A percentile compares a stretch with the other conserved stretches of the same genome.
Conservation (phyloP, 2,113 vertebrate species). For the Pterocles orientalis region DNA sequence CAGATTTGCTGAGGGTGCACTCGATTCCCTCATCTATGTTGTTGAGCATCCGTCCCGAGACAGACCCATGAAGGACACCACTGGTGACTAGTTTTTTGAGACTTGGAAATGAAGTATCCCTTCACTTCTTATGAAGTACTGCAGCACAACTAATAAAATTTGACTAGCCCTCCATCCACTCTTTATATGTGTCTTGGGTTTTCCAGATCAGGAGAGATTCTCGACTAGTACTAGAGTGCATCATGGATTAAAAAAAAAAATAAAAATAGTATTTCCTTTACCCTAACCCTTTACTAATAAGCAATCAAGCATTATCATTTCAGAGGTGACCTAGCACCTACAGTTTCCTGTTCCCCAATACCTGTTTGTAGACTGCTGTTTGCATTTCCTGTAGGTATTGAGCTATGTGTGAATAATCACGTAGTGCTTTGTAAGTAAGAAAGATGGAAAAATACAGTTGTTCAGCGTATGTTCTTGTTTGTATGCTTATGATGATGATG, state of each 20-base stretch:
- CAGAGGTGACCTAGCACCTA: not conserved
- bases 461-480: not conserved
- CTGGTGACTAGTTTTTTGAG: not conserved
- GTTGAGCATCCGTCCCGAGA: too few species aligned
- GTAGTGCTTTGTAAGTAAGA: not conserved
- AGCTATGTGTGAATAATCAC: not conserved
- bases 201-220: not conserved
- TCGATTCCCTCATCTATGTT: too few species aligned
- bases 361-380: not conserved
- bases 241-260: not conserved
- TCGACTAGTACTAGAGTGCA: not conserved
- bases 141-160: not conserved
- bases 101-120: not conserved
- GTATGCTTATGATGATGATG: not conserved
- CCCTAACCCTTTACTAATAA: not conserved
- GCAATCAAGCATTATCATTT: not conserved
- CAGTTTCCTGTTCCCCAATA: not conserved
- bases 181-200: not conserved
- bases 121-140: not conserved
- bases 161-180: not conserved
- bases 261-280: not conserved
- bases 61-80: too few species aligned
- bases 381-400: not conserved
- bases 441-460: not conserved
- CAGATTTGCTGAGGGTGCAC: too few species aligned